phyloP scores from a whole-genome alignment of 2,888 invertebrate genomes.

The Drosophila siamana region DNA sequence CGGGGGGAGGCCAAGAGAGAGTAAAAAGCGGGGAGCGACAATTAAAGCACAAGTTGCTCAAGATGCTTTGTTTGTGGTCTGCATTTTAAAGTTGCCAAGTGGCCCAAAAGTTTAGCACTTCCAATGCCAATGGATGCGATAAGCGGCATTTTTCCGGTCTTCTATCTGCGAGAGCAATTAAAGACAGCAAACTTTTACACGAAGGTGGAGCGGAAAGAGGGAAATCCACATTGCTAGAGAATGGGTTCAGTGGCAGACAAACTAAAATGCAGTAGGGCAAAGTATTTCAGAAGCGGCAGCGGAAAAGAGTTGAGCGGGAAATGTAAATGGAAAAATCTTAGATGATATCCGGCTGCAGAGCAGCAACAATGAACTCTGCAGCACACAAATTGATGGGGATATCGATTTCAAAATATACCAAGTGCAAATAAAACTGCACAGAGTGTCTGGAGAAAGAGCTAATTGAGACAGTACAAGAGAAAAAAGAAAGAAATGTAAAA shows the following conservation, averaged over 20 bases:
- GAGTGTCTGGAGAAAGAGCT: neutral
- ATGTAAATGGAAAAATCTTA: neutral
- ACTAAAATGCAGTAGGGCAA: slow-evolving; percentile 2
- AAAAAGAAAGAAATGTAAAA: neutral
- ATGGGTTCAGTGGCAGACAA: neutral
- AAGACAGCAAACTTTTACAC: slow-evolving; percentile 53
- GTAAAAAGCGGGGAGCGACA: slow-evolving; percentile 8
- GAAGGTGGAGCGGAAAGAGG: neutral
- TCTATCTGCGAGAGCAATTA: slow-evolving; percentile 69
- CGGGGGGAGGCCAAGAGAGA: neutral
- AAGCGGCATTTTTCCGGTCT: slow-evolving; percentile 63
- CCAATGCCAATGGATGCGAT: slow-evolving; percentile 69
- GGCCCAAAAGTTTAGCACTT: slow-evolving; percentile 56
- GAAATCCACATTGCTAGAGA: neutral
- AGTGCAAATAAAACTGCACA: neutral
- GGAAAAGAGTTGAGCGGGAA: neutral
- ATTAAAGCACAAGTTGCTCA: slow-evolving; percentile 25
- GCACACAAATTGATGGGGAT: neutral
- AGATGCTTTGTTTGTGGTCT: slow-evolving; percentile 46
- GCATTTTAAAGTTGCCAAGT: slow-evolving; percentile 56
- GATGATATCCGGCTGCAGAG: neutral
- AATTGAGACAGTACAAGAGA: too few species aligned
- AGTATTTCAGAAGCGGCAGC: neutral
- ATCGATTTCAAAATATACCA: neutral
- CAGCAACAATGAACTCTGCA: neutral